These are phyloP conservation scores for Corythornis madagascariensis DNA, from an alignment of 2,113 vertebrate species.

Conservation along the genomic window DNA sequence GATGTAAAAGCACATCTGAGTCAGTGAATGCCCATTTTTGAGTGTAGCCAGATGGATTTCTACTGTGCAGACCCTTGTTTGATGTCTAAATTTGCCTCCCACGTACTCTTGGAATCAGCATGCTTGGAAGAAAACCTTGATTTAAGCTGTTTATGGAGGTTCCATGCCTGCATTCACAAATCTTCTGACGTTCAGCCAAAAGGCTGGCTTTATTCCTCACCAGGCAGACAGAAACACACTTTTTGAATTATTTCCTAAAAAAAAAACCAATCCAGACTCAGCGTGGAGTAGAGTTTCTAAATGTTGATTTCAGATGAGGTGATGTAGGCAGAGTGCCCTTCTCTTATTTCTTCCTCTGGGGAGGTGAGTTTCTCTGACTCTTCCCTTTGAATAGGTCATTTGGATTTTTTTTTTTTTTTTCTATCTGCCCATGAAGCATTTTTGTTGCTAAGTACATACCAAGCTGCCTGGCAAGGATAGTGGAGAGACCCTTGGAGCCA, in stretches of 20 bases:
- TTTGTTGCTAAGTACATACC: fast-evolving
- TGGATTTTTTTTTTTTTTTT: not conserved
- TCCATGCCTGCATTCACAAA: not conserved
- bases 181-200: not conserved
- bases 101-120: not conserved
- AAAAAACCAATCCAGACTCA: not conserved
- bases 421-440: not conserved
- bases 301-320: not conserved
- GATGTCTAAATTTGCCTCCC: slow-evolving; percentile 62
- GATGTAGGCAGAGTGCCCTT: not conserved
- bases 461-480: not conserved
- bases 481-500: not conserved
- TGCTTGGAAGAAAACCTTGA: slow-evolving; percentile 44
- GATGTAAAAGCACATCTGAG: slow-evolving; percentile 46
- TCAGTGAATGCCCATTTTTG: slow-evolving; percentile 58
- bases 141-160: slow-evolving; percentile 43
- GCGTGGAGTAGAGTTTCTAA: not conserved
- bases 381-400: not conserved
- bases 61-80: slow-evolving; percentile 46
- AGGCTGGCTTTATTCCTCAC: not conserved
- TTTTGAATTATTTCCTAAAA: not conserved
- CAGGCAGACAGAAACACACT: not conserved
- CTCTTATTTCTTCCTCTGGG: not conserved
- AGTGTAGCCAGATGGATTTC: slow-evolving; percentile 67
- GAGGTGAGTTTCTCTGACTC: not conserved